Evolutionary conservation across 2,113 vertebrate genomes (phyloP), one percentile per base, ranked within the genome.

Genomic region (Isurus oxyrinchus): DNA sequence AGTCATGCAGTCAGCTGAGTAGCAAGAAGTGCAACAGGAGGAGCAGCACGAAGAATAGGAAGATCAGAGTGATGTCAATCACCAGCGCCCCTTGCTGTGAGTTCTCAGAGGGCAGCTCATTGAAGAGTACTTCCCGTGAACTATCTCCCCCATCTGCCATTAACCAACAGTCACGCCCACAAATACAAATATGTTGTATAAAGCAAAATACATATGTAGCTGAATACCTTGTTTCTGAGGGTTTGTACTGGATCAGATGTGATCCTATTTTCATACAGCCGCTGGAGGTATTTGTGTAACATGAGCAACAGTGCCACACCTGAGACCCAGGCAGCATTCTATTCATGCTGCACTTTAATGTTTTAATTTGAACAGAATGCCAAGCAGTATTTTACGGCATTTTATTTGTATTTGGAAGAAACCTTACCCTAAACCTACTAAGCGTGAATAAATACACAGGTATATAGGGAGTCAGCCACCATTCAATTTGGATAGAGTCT

Each of bases 311-410:
- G 2, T 27, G 13, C 53, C 88, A 61, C 88, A 61, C 31, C 88
- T 93, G 88, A 93, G 88, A 61, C 57, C 88, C 57, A 61, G 57
- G 88, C 31, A 90, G 87, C 25, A 57, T 55, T 90, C 87, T 90
- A 53, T 31, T 88, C 86, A 31, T 55, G 53, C 49, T 59, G 11
- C 57, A 57, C 31, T 61, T 88, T 57, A 35, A 35, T 53, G 10
- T 90, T 90, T 57, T 31, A 31, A 31, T 35, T 90, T 55, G 25
- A 90, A 57, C 57, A 53, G 11, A 88, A 90, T 55, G 61, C 21
- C 57, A n/a, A 91, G 55, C 25, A 91, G 61, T 93, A 61, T n/a
- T 93, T 93, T 93, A 93, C 27, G 35, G 49, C 1, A 55, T 90
- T 55, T 90, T 90, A 76, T 61, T 93, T 93, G 81, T 19, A 49